A percentile compares a stretch with the other conserved stretches of the same genome.
phyloP scores from a whole-genome alignment of 2,113 vertebrate genomes.

The Chaetodon auriga region DNA sequence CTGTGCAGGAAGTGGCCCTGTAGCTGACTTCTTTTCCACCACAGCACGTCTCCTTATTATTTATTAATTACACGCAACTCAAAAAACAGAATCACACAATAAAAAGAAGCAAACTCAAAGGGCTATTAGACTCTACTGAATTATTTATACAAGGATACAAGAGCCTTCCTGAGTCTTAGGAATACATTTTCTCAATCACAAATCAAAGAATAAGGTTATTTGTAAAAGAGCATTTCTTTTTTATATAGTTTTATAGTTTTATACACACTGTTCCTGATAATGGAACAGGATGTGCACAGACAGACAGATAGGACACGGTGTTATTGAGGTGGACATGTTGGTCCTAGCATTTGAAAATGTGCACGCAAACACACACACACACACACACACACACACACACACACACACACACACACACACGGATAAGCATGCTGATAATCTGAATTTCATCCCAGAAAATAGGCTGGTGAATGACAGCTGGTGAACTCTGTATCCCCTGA shows the following conservation, averaged over 20 bases:
- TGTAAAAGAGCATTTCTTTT: neutral
- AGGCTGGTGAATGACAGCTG: slow-evolving; percentile 64
- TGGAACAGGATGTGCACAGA: neutral
- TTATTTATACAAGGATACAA: neutral
- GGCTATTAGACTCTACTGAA: neutral
- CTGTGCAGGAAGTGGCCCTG: too few species aligned
- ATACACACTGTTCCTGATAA: too few species aligned
- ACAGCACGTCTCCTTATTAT: neutral
- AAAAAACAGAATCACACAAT: neutral
- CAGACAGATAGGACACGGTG: neutral
- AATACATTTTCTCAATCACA: neutral
- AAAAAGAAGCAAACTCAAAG: neutral
- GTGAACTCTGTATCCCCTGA: slow-evolving; percentile 46
- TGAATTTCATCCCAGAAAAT: slow-evolving; percentile 44
- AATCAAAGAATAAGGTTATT: neutral
- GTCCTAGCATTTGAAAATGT: neutral
- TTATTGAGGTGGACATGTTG: neutral
- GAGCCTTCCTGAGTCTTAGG: neutral
- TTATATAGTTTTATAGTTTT: too few species aligned
- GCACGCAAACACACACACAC: neutral
- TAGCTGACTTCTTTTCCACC: too few species aligned
- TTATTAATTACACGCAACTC: neutral
- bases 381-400: neutral
- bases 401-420: neutral
- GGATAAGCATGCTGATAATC: slow-evolving; percentile 46